Evolutionary conservation across 2,113 vertebrate species (phyloP).

Genomic region (Macrotus californicus): DNA sequence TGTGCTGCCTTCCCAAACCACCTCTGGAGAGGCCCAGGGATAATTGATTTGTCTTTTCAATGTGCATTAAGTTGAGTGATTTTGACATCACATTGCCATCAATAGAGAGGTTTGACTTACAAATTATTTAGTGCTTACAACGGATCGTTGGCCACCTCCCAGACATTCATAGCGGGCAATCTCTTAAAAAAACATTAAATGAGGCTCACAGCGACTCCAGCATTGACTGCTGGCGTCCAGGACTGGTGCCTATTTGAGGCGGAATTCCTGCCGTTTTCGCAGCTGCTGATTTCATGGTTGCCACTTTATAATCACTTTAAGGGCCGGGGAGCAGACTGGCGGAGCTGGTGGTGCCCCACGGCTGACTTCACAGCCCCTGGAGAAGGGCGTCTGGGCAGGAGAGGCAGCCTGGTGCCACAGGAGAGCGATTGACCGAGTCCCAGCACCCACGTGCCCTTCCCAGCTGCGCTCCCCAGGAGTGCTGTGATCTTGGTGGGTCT

Average conservation of each 20-base stretch:
- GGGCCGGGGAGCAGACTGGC: constrained; percentile 53
- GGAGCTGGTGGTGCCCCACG: constrained; percentile 30
- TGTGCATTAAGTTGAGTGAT: constrained; percentile 27
- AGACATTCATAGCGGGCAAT: constrained; percentile 46
- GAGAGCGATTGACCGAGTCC: not conserved
- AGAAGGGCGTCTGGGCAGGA: not conserved
- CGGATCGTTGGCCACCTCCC: constrained; percentile 44
- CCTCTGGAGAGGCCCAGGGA: constrained; percentile 59
- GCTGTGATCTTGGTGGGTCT: not conserved
- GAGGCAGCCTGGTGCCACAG: not conserved
- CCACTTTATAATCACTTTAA: constrained; percentile 63
- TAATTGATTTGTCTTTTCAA: constrained; percentile 69
- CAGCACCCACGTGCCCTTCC: not conserved
- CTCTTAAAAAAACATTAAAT: constrained; percentile 47
- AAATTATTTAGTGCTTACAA: constrained; percentile 66
- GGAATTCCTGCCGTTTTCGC: constrained; percentile 55
- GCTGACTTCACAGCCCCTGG: not conserved
- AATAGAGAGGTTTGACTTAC: constrained; percentile 43
- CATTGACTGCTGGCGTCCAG: constrained; percentile 60
- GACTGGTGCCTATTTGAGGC: constrained; percentile 42
- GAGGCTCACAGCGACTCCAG: constrained; percentile 51
- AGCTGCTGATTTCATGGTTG: constrained; percentile 46
- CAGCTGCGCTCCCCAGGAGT: not conserved
- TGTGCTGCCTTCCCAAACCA: constrained; percentile 50
- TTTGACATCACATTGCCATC: constrained; percentile 63